Evolutionary conservation across 2,888 invertebrate genomes (phyloP), one percentile per base, ranked within the genome.

Genomic region (Parelbella ahira): DNA sequence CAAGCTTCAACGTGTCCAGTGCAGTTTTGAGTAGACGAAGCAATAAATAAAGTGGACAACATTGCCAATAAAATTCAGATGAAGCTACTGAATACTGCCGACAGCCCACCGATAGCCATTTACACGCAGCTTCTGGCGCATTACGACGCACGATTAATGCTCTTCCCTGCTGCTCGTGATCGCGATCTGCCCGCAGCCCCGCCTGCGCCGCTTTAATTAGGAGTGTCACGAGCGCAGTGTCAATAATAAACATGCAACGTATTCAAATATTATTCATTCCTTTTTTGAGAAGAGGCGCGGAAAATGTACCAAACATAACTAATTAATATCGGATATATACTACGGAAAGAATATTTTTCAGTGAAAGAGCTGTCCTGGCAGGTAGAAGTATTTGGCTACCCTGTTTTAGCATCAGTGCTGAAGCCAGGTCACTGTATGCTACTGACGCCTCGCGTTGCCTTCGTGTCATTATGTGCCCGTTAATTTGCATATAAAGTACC

Each of bases 101-200:
- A 57, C 56, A 60, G 50, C 32, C 50, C 52, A 55, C 53, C 45
- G 54, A 61, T 58, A 60, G 54, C 60, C 56, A 58, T 69, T 69
- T 69, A 70, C 76, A 67, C 66, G 65, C 47, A 48, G 50, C 48
- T 51, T 48, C 45, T 53, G 58, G 63, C 68, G 52, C 52, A 58
- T 61, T 63, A 63, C 66, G 62, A 68, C 60, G 63, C 62, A 73
- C 75, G 72, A 74, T 78, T 76, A 69, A 70, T 66, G 74, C 42
- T 69, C 63, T 62, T 58, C 63, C 62, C 63, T 71, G 74, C 68
- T 58, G 71, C 61, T 75, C 72, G 72, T 75, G 75, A 75, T 72
- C 64, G 71, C 72, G 74, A 73, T 70, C 63, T 61, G 64, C 60
- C 58, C 60, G 60, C 58, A 61, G 47, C 54, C 45, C 50, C 45